phyloP scores from a whole-genome alignment of 2,888 invertebrate genomes.

The Notocelia uddmanniana region DNA sequence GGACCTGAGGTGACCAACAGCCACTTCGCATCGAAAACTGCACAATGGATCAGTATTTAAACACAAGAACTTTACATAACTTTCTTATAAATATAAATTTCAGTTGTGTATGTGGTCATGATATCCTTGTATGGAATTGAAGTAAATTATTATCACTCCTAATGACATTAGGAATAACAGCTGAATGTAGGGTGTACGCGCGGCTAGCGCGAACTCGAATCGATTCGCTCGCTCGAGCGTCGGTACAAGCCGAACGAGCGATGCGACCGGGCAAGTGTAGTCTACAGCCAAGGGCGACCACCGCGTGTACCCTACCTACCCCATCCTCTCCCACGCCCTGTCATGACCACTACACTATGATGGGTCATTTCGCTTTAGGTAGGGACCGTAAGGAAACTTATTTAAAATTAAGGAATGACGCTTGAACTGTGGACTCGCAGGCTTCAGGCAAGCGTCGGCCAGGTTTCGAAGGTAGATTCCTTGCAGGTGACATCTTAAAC shows the following conservation, averaged over 20 bases:
- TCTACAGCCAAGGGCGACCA: slow-evolving; percentile 78
- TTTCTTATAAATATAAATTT: slow-evolving; percentile 11
- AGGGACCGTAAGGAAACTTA: slow-evolving; percentile 57
- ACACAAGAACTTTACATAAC: slow-evolving; percentile 17
- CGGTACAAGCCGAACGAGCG: slow-evolving; percentile 52
- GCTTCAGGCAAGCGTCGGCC: slow-evolving; percentile 3
- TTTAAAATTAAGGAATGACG: slow-evolving; percentile 17
- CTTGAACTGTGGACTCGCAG: not conserved
- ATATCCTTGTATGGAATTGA: slow-evolving; percentile 46
- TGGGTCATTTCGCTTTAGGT: slow-evolving; percentile 75
- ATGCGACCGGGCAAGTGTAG: slow-evolving; percentile 70
- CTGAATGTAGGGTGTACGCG: slow-evolving; percentile 60
- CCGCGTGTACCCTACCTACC: slow-evolving; percentile 65
- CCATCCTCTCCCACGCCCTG: slow-evolving; percentile 38
- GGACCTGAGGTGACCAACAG: slow-evolving; percentile 33
- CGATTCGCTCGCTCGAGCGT: slow-evolving; percentile 58
- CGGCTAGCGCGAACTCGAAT: slow-evolving; percentile 68
- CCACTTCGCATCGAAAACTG: not conserved
- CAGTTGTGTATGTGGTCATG: slow-evolving; percentile 57
- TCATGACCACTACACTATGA: slow-evolving; percentile 59
- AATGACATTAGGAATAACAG: slow-evolving; percentile 22
- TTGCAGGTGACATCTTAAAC: slow-evolving; percentile 92
- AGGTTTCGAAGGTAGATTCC: slow-evolving; percentile 46
- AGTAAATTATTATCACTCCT: slow-evolving; percentile 14
- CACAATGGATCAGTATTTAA: slow-evolving; percentile 41